Evolutionary conservation across 2,888 invertebrate genomes (phyloP), one percentile per base, ranked within the genome.

Genomic region (Selenia dentaria): DNA sequence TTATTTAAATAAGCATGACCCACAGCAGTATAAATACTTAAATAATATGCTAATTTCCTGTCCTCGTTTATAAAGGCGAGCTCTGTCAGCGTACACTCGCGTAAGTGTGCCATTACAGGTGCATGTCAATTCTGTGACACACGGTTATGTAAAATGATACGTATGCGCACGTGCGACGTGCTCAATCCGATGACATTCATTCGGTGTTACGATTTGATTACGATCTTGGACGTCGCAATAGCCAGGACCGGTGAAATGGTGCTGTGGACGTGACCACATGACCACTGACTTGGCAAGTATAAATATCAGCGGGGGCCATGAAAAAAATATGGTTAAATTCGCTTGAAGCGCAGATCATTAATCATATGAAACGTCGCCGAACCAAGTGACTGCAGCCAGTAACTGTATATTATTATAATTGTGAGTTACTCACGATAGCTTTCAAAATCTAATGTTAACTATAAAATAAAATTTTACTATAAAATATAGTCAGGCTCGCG

Each of bases 141-240:
- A 36, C 46, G 41, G 57, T 75, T 74, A 74, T 59, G 64, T 68
- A 71, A 70, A 60, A 59, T 51, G 53, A 22, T 46, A 62, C 62
- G 62, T 63, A 63, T 59, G 53, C 52, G 54, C 51, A 44, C 42
- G 39, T 44, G 51, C 60, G 60, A 61, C 64, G 52, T 54, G 32
- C 49, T 22, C 45, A 47, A n/a, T n/a, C n/a, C n/a, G n/a, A 40
- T 41, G 49, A 33, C 43, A 39, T 35, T 12, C 12, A 20, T 24
- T n/a, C 2, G 26, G 6, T 5, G 49, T 58, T 61, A 54, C 60
- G 42, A 51, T n/a, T n/a, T n/a, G n/a, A n/a, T n/a, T n/a, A n/a
- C n/a, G n/a, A n/a, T n/a, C n/a, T n/a, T n/a, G n/a, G n/a, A 41
- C 42, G 45, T 18, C 32, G 39, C 16, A 2, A n/a, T n/a, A n/a